These are phyloP conservation scores for Pristionchus japonicus DNA, from an alignment of 2,888 invertebrate species.

Conservation along the genomic window DNA sequence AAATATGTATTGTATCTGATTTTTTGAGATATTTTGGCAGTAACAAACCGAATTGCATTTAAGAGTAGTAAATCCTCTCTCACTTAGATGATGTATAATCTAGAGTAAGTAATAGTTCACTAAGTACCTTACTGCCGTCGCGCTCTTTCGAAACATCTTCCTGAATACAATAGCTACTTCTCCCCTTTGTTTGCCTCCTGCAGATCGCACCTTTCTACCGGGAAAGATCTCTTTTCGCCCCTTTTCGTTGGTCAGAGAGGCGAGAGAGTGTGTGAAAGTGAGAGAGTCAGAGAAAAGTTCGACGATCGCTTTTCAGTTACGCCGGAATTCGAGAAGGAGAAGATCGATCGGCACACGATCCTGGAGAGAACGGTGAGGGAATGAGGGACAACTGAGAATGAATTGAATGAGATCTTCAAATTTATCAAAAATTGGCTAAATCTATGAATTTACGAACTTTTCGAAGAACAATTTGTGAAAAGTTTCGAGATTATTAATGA, in stretches of 20 bases:
- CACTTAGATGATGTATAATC: no score
- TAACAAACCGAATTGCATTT: no score
- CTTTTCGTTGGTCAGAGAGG: not conserved
- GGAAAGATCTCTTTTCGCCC: no score
- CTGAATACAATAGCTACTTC: not conserved
- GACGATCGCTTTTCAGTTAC: conserved; percentile 39
- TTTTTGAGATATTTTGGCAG: no score
- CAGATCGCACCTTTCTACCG: not conserved
- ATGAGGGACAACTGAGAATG: not conserved
- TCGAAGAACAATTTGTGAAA: not conserved
- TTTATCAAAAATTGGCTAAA: no score
- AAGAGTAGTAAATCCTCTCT: no score
- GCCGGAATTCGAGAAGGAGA: conserved; percentile 46
- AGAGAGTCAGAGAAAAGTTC: not conserved
- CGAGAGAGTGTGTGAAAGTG: not conserved
- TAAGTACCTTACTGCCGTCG: not conserved
- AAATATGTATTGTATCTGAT: no score
- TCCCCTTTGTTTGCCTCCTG: conserved; percentile 25
- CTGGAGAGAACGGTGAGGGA: conserved; percentile 38
- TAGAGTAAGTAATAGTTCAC: not conserved
- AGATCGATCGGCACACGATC: conserved; percentile 42
- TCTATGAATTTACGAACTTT: no score
- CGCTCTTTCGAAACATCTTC: not conserved
- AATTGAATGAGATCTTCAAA: no score
- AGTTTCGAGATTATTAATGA: not conserved